A percentile compares a stretch with the other conserved stretches of the same genome.
Conservation (phyloP, 2,888 invertebrate species). For the Dryococelus australis region DNA sequence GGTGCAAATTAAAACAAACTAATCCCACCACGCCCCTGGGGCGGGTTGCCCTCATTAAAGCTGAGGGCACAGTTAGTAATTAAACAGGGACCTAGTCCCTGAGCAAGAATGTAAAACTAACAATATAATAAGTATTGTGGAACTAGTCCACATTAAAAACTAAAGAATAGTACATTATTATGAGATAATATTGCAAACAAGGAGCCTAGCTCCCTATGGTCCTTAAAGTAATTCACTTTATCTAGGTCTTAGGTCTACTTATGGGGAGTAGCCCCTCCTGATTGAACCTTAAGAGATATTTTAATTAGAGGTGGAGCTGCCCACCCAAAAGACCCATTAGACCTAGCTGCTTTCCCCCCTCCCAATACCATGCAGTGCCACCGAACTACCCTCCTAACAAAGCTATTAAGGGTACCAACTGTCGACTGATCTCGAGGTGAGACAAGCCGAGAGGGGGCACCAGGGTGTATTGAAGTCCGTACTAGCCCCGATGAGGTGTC, state of each 20-base stretch:
- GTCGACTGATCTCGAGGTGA: not conserved
- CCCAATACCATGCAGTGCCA: not conserved
- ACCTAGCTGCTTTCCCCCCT: not conserved
- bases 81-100: not conserved
- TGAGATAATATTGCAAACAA: not conserved
- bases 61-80: not conserved
- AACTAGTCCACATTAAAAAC: no score
- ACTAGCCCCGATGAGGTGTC: not conserved
- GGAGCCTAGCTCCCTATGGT: not conserved
- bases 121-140: no score
- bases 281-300: not conserved
- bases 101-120: no score
- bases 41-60: not conserved
- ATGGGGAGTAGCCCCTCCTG: slow-evolving; percentile 2
- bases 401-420: not conserved
- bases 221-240: not conserved
- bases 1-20: not conserved
- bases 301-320: not conserved
- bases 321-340: not conserved
- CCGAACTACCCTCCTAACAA: not conserved
- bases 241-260: not conserved
- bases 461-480: not conserved
- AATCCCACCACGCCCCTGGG: not conserved
- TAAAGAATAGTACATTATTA: not conserved
- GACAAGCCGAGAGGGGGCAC: not conserved